Conservation (phyloP, 2,113 vertebrate genomes). For the Platysteira castanea region DNA sequence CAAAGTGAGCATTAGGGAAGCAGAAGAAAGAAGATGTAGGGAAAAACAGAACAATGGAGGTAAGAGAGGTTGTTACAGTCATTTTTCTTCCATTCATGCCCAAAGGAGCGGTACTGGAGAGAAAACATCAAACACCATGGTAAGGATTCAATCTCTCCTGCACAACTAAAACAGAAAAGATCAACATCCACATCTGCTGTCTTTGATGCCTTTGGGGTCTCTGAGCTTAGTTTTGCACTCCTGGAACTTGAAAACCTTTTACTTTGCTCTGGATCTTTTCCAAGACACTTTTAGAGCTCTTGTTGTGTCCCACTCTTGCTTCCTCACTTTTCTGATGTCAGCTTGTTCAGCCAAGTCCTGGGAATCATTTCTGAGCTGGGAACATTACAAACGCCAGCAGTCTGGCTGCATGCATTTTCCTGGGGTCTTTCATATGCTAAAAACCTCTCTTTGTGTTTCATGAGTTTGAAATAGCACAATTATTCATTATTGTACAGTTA, state of each 20-base stretch:
- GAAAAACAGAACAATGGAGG: neutral
- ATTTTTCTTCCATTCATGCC: neutral
- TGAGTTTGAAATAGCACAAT: constrained; percentile 16
- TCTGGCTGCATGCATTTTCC: neutral
- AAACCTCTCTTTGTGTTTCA: neutral
- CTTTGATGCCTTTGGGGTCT: neutral
- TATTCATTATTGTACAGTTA: constrained; percentile 10
- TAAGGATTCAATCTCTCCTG: neutral
- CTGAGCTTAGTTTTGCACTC: neutral
- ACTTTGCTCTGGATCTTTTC: neutral
- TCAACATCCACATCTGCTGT: neutral
- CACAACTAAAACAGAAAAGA: neutral
- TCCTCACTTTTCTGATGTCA: neutral
- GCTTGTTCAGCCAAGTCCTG: neutral
- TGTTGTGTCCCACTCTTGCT: neutral
- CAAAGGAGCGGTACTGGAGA: neutral
- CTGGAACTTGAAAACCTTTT: neutral
- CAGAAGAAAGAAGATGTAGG: neutral
- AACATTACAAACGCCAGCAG: neutral
- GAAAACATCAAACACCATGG: neutral
- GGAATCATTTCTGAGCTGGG: neutral
- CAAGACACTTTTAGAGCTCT: neutral
- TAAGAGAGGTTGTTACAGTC: neutral
- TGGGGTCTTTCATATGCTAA: constrained; percentile 46
- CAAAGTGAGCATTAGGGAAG: neutral